A percentile compares a stretch with the other conserved stretches of the same genome.
phyloP scores from a whole-genome alignment of 2,113 vertebrate genomes.

The Chamaea fasciata region DNA sequence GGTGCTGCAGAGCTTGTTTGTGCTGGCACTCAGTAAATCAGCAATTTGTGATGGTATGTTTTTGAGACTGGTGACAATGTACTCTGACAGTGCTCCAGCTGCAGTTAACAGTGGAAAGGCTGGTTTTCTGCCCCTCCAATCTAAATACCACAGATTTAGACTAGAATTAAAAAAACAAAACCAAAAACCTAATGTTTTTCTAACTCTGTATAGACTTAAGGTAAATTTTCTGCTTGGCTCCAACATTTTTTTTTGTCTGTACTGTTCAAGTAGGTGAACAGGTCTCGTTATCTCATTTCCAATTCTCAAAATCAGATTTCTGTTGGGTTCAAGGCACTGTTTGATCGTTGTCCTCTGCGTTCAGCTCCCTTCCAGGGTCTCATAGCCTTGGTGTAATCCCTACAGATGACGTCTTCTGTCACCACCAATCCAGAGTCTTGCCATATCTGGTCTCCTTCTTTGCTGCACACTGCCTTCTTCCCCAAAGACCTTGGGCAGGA shows the following conservation, averaged over 20 bases:
- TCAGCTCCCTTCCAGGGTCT: background rate
- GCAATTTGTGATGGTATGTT: background rate
- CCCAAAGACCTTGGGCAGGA: background rate
- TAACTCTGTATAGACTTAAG: background rate
- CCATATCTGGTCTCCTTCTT: background rate
- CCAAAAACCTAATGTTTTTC: background rate
- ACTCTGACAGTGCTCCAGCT: background rate
- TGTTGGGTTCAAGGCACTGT: background rate
- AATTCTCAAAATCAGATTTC: background rate
- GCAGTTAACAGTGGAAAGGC: background rate
- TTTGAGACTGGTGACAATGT: background rate
- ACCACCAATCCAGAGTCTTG: background rate
- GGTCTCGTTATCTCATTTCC: background rate
- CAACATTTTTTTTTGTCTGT: background rate
- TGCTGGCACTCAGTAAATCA: background rate
- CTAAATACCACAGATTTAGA: background rate
- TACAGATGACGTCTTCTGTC: background rate
- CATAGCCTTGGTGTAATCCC: background rate
- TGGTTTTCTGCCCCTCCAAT: background rate
- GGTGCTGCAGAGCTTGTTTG: background rate
- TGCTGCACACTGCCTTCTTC: background rate
- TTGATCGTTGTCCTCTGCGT: background rate
- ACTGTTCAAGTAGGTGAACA: background rate
- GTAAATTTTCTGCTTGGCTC: background rate
- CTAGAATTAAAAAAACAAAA: background rate